These are phyloP conservation scores for Aphaenogaster rudis DNA, from an alignment of 1,140 invertebrate genomes.

Conservation along the genomic window DNA sequence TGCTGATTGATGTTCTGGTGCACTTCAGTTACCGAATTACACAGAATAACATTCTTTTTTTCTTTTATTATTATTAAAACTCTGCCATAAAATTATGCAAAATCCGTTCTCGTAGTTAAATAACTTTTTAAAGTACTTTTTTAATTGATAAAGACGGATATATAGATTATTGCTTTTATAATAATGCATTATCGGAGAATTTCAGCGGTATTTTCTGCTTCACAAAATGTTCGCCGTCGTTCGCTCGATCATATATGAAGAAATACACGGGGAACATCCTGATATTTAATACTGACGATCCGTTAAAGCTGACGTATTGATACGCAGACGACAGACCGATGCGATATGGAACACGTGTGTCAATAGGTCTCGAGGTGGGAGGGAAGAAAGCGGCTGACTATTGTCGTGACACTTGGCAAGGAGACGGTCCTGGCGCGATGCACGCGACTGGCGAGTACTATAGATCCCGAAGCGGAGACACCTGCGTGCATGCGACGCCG, in stretches of 20 bases:
- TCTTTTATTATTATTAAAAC: not conserved
- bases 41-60: not conserved
- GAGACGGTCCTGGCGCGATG: slow-evolving; percentile 10
- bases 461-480: slow-evolving; percentile 61
- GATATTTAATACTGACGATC: slow-evolving; percentile 29
- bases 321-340: not conserved
- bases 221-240: not conserved
- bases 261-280: not conserved
- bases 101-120: not conserved
- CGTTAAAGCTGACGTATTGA: slow-evolving; percentile 29
- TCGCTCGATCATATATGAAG: not conserved
- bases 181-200: not conserved
- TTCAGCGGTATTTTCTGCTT: not conserved
- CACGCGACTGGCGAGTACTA: slow-evolving; percentile 22
- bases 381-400: slow-evolving; percentile 8
- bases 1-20: not conserved
- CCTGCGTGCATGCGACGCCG: slow-evolving; percentile 61
- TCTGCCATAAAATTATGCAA: not conserved
- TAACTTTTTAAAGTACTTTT: not conserved
- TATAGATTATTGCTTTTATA: slow-evolving; percentile 4
- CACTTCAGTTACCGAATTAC: not conserved
- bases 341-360: slow-evolving; percentile 60
- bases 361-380: slow-evolving; percentile 42
- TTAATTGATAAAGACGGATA: slow-evolving; percentile 2
- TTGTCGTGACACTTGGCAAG: slow-evolving; percentile 59